Conservation (phyloP, 2,888 invertebrate genomes). For the Xestia sexstrigata region DNA sequence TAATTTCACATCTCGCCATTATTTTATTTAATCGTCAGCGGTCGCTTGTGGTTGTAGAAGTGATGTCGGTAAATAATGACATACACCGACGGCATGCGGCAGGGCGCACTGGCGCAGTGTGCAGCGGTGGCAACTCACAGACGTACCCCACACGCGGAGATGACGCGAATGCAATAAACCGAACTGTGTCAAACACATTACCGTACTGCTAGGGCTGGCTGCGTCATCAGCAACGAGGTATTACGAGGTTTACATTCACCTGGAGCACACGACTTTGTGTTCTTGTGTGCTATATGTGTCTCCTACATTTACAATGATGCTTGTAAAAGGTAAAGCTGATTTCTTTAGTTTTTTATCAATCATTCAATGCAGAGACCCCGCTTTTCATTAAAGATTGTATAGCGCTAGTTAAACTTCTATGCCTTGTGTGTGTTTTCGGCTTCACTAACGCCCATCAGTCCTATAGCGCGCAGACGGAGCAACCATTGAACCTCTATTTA, state of each 20-base stretch:
- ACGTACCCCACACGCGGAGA: conserved; percentile 49
- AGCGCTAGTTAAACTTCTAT: neutral
- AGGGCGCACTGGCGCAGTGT: neutral
- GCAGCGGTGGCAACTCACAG: conserved; percentile 5
- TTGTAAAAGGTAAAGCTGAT: neutral
- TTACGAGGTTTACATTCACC: neutral
- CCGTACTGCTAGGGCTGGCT: conserved; percentile 26
- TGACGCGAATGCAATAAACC: conserved; percentile 63
- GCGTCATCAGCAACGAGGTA: neutral
- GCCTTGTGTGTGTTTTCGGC: neutral
- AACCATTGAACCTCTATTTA: neutral
- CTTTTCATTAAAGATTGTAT: neutral
- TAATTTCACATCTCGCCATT: neutral
- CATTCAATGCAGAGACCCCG: neutral
- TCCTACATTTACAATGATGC: neutral
- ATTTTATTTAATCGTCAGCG: neutral
- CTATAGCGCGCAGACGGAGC: neutral
- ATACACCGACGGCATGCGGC: neutral
- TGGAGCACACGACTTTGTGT: neutral
- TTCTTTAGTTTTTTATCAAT: neutral
- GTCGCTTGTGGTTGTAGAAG: neutral
- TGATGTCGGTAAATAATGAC: conserved; percentile 8
- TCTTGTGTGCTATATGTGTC: neutral
- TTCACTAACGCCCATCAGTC: neutral
- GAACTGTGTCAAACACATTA: conserved; percentile 62